These are phyloP conservation scores for Mionectes olivaceus DNA, from an alignment of 2,797 vertebrate species.

Conservation along the genomic window DNA sequence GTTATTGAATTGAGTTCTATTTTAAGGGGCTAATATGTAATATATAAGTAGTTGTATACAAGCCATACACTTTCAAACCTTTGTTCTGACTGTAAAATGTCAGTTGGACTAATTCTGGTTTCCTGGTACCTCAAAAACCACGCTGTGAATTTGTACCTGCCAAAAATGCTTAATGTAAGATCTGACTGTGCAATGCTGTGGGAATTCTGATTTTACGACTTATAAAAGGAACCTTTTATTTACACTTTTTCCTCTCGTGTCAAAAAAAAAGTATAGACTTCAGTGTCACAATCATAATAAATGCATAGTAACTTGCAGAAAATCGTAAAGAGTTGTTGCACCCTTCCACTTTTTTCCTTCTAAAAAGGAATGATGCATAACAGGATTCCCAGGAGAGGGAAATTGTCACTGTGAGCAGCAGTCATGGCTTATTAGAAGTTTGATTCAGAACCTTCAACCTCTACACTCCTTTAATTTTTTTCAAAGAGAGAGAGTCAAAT, in stretches of 20 bases:
- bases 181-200: conserved; percentile 73
- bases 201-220: conserved; percentile 72
- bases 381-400: neutral
- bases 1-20: neutral
- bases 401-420: neutral
- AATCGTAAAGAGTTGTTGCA: conserved; percentile 23
- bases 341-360: neutral
- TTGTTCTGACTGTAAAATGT: conserved; percentile 77
- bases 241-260: conserved; percentile 57
- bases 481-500: neutral
- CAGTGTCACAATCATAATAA: conserved; percentile 72
- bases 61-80: conserved; percentile 69
- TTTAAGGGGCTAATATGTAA: conserved; percentile 46
- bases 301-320: conserved; percentile 55
- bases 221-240: conserved; percentile 75
- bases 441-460: neutral
- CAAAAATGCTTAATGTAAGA: conserved; percentile 77
- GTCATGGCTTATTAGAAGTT: neutral
- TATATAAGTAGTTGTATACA: conserved; percentile 39
- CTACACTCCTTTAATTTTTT: neutral
- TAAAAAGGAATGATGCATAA: neutral
- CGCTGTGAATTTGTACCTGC: conserved; percentile 74
- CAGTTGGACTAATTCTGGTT: conserved; percentile 65
- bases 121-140: conserved; percentile 69
- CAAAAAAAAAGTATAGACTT: conserved; percentile 69